A percentile compares a stretch with the other conserved stretches of the same genome.
These are phyloP conservation scores for Drosophila baimaii DNA, from an alignment of 1,140 invertebrate species.

Conservation along the genomic window DNA sequence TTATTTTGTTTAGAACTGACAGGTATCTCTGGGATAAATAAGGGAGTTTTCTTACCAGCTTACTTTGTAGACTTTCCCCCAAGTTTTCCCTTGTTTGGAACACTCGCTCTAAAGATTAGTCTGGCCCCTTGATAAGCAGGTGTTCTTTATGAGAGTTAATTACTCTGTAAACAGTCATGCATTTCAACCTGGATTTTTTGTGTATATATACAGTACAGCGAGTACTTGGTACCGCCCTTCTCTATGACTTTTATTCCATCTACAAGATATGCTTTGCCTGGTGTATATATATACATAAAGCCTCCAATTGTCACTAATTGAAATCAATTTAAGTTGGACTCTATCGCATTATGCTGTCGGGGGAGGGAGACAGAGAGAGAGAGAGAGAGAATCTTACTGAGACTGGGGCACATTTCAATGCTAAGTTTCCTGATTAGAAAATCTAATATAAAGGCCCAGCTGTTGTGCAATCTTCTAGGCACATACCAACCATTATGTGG, in stretches of 20 bases:
- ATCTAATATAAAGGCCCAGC: slow-evolving; percentile 17
- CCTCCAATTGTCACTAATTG: slow-evolving; percentile 62
- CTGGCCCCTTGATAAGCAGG: slow-evolving; percentile 40
- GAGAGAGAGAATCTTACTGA: not conserved
- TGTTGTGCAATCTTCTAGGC: slow-evolving; percentile 44
- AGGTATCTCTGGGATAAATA: slow-evolving; percentile 5
- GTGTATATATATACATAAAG: slow-evolving; percentile 4
- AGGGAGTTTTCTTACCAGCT: not conserved
- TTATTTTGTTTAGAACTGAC: slow-evolving; percentile 3
- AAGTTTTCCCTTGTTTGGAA: not conserved
- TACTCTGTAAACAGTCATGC: slow-evolving; percentile 14
- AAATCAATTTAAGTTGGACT: slow-evolving; percentile 73
- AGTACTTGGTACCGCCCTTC: slow-evolving; percentile 10
- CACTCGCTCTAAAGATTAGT: slow-evolving; percentile 33
- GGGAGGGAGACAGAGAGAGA: not conserved
- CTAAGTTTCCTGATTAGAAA: slow-evolving; percentile 60
- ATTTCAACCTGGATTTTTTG: not conserved
- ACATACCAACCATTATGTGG: slow-evolving; percentile 4
- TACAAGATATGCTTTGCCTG: slow-evolving; percentile 15
- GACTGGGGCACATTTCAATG: slow-evolving; percentile 47
- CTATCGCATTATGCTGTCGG: slow-evolving; percentile 44
- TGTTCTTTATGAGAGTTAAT: slow-evolving; percentile 26
- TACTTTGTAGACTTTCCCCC: not conserved
- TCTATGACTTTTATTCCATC: slow-evolving; percentile 4
- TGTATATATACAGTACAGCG: not conserved